These are phyloP conservation scores for Calephelis nemesis DNA, from an alignment of 1,140 invertebrate genomes.

Conservation along the genomic window DNA sequence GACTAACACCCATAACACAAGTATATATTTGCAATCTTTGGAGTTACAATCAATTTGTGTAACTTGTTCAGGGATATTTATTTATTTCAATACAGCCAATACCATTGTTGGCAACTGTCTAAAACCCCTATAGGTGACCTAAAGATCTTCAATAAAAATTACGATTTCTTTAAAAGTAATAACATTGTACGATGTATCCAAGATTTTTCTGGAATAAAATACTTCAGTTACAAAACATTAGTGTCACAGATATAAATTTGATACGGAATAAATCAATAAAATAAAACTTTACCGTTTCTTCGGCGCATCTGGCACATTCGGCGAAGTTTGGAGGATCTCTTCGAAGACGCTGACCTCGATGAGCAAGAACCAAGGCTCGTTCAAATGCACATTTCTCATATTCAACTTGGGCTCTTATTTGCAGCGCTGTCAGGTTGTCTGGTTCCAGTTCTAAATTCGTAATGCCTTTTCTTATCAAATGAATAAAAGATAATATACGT, in stretches of 20 bases:
- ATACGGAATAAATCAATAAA: slow-evolving; percentile 16
- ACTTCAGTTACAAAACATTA: neutral
- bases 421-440: slow-evolving; percentile 55
- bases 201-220: neutral
- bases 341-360: slow-evolving; percentile 44
- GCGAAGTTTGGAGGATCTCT: slow-evolving; percentile 57
- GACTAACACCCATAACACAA: too few species aligned
- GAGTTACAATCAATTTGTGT: too few species aligned
- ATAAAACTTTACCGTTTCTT: slow-evolving; percentile 56
- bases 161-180: too few species aligned
- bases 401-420: slow-evolving; percentile 64
- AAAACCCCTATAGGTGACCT: too few species aligned
- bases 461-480: too few species aligned
- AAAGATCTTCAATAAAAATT: too few species aligned
- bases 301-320: slow-evolving; percentile 58
- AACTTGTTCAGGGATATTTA: too few species aligned
- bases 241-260: slow-evolving; percentile 1
- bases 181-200: neutral
- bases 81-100: too few species aligned
- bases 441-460: slow-evolving; percentile 47
- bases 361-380: slow-evolving; percentile 51
- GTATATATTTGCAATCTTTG: too few species aligned
- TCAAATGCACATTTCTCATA: slow-evolving; percentile 70
- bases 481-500: too few species aligned
- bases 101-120: too few species aligned